Evolutionary conservation across 2,113 vertebrate species (phyloP).

Genomic region (Phalacrocorax brasilianus): DNA sequence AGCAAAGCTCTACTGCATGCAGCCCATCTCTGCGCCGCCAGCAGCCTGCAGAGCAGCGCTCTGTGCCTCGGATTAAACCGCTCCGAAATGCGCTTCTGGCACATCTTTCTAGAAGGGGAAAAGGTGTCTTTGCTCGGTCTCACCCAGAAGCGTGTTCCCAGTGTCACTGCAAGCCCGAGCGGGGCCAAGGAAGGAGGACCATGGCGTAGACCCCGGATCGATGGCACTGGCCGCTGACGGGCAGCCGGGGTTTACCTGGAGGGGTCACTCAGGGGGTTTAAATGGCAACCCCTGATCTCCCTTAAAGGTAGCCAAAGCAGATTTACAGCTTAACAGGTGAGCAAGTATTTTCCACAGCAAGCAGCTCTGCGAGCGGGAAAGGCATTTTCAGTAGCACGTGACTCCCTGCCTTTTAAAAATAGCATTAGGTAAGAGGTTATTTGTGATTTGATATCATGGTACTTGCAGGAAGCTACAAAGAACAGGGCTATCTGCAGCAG

Average conservation of each 20-base stretch:
- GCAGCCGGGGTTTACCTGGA: not conserved
- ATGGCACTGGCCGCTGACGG: rapidly evolving
- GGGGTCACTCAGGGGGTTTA: not conserved
- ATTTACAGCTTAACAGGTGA: not conserved
- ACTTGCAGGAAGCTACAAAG: not conserved
- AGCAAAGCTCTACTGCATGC: conserved; percentile 59
- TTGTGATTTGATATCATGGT: not conserved
- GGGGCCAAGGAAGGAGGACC: not conserved
- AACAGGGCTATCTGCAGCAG: not conserved
- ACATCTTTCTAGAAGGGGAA: not conserved
- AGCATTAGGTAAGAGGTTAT: not conserved
- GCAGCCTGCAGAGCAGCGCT: not conserved
- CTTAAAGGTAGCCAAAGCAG: not conserved
- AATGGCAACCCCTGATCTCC: not conserved
- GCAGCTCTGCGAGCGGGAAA: not conserved
- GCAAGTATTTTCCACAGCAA: not conserved
- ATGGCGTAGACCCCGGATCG: rapidly evolving
- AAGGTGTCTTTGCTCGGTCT: not conserved
- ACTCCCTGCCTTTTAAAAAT: rapidly evolving
- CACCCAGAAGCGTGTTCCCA: not conserved
- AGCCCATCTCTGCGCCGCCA: not conserved
- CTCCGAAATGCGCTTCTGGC: not conserved
- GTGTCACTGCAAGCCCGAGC: not conserved
- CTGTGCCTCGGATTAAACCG: not conserved
- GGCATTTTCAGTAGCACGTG: not conserved